Percentiles rank a stretch among this genome's conserved stretches.
Evolutionary conservation across 2,888 invertebrate species (phyloP).

Genomic region (Agrotis clavis): DNA sequence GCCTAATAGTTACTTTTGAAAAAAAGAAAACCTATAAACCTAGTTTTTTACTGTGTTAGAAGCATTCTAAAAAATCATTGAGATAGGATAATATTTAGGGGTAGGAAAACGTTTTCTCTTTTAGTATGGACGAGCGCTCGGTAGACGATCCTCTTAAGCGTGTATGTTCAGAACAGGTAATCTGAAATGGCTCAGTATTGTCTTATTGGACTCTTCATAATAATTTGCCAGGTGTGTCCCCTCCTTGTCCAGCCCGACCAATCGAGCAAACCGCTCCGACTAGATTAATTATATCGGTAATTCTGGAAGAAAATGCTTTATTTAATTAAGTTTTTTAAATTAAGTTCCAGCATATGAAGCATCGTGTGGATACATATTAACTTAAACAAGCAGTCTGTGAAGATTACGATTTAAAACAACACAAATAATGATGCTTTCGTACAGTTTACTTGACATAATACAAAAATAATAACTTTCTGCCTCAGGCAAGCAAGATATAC

Average conservation of each 20-base stretch:
- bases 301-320: slow-evolving; percentile 38
- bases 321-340: slow-evolving; percentile 32
- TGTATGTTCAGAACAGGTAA: slow-evolving; percentile 67
- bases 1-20: too few species aligned
- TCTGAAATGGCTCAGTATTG: slow-evolving; percentile 69
- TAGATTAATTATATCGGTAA: slow-evolving; percentile 62
- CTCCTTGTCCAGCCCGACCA: slow-evolving; percentile 44
- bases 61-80: too few species aligned
- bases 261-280: slow-evolving; percentile 67
- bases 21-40: too few species aligned
- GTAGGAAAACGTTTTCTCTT: too few species aligned
- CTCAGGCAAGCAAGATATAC: slow-evolving; percentile 39
- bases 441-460: slow-evolving; percentile 21
- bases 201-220: slow-evolving; percentile 75
- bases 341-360: slow-evolving; percentile 8
- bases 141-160: too few species aligned
- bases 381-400: slow-evolving; percentile 14
- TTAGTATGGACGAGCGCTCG: too few species aligned
- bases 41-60: too few species aligned
- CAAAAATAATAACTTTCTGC: slow-evolving; percentile 43
- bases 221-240: slow-evolving; percentile 77
- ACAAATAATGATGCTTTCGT: slow-evolving; percentile 8
- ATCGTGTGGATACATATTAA: slow-evolving; percentile 7
- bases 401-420: slow-evolving; percentile 25
- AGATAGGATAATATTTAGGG: too few species aligned